Base-by-base conservation (phyloP, 2,797 vertebrate genomes). In the Spinus pinus region DNA sequence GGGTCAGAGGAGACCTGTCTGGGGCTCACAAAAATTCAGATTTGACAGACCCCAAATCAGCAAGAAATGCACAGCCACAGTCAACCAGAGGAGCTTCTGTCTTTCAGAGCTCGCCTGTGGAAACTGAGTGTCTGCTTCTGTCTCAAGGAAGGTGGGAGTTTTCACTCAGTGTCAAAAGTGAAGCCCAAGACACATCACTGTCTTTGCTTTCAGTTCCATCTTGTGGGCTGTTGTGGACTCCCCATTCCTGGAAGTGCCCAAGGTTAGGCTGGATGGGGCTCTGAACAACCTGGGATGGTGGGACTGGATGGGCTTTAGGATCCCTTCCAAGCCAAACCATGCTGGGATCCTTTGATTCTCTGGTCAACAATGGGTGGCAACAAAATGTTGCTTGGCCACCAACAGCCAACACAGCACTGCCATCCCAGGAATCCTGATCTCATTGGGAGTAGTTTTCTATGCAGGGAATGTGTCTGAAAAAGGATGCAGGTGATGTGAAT, bases 1-100 rank as follows among this genome's bases (percentile, higher is more conserved):
- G 90, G 81, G 66, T 53, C 74, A 82, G 91, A 94, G 81, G 60
- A 91, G 81, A 94, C 35, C 50, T 16, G 41, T 25, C 86, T 85
- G 66, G 46, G 92, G 74, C 61, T 86, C 53, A 80, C 74, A 75
- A 79, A 81, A 61, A 85, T 64, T 65, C 47, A 7, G 9, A 51
- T 73, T n/a, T 71, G 71, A 92, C 79, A 90, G 86, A 72, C 10
- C 81, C 50, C 62, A 88, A 12, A 83, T n/a, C 56, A 84, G 67
- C 54, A 93, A 87, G 90, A 87, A 92, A 82, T 16, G 33, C 72
- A 65, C 24, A 83, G 66, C 46, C 65, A 49, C 9, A 46, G 60
- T 31, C 77, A 88, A 19, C 35, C 56, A 42, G 54, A 71, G 75
- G 49, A 46, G 44, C 35, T 86, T 65, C 69, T 58, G 82, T 33